Evolutionary conservation across 2,113 vertebrate genomes (phyloP), one percentile per base, ranked within the genome.

Genomic region (Eudyptes chrysolophus): DNA sequence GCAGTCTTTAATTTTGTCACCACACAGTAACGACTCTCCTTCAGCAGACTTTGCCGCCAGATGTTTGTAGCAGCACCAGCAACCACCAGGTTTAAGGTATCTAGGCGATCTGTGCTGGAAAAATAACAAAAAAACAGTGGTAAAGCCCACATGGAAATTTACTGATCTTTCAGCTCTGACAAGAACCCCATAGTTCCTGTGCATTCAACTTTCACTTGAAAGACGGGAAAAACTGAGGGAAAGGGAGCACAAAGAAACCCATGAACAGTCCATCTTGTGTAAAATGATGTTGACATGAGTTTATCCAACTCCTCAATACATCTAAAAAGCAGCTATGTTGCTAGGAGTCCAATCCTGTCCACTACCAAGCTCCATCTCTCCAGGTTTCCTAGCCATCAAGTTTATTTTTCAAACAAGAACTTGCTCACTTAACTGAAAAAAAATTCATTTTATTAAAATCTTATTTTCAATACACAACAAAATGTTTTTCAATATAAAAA

Each of bases 1-100:
- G 76, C 55, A 69, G 88, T 30, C 88, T 94, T 94, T 92, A 94
- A 90, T 94, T 92, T 89, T 91, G 80, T 68, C 92, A 71, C 94
- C 83, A 40, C 79, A 36, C 18, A 8, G 64, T 78, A 89, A 95
- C 0, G 0, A 69, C 44, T 84, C 60, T 66, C 75, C 87, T 89
- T 81, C 11, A 3, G 46, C 76, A 81, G 64, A 74, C 13, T 91
- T 83, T 11, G 21, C 64, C 83, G 71, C 95, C 90, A 97, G 79
- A 96, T 96, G 85, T 92, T 94, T 85, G 81, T 46, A 88, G 34
- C 54, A 83, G 40, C 49, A 90, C 14, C 49, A 96, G 51, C 36
- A 76, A 20, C 27, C 30, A 72, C 12, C 32, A 70, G 32, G 60
- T 89, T 88, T 87, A 80, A 58, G 79, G 83, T 74, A 86, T 36